Percentiles rank a stretch among this genome's conserved stretches.
Conservation (phyloP, 2,113 vertebrate species). For the Gavialis gangeticus region DNA sequence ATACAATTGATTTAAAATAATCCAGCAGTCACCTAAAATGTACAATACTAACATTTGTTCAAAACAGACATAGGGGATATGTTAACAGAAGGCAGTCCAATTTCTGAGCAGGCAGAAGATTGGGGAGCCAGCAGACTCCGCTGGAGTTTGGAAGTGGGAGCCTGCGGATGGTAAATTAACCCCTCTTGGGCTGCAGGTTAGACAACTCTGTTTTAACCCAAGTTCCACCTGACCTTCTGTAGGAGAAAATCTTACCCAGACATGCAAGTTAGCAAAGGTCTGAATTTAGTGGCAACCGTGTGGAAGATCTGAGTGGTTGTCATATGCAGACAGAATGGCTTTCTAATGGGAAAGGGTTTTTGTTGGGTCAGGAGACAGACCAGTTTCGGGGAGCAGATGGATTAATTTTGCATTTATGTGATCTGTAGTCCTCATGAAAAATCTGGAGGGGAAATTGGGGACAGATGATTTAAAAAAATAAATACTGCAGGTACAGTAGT, state of each 20-base stretch:
- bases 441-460: neutral
- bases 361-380: neutral
- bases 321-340: neutral
- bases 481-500: neutral
- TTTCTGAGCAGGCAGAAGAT: no score
- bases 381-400: neutral
- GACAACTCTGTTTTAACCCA: no score
- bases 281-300: neutral
- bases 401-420: neutral
- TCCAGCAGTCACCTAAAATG: neutral
- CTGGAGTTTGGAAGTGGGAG: no score
- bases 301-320: neutral
- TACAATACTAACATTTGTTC: neutral
- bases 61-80: neutral
- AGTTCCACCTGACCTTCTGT: neutral
- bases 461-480: neutral
- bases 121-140: no score
- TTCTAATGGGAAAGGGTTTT: neutral
- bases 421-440: neutral
- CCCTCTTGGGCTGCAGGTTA: no score
- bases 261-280: neutral
- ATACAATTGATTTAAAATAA: neutral
- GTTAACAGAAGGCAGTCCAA: neutral
- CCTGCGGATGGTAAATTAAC: no score
- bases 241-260: neutral